Evolutionary conservation across 2,797 vertebrate species (phyloP).

Genomic region (Enteromius afrohamiltoni): DNA sequence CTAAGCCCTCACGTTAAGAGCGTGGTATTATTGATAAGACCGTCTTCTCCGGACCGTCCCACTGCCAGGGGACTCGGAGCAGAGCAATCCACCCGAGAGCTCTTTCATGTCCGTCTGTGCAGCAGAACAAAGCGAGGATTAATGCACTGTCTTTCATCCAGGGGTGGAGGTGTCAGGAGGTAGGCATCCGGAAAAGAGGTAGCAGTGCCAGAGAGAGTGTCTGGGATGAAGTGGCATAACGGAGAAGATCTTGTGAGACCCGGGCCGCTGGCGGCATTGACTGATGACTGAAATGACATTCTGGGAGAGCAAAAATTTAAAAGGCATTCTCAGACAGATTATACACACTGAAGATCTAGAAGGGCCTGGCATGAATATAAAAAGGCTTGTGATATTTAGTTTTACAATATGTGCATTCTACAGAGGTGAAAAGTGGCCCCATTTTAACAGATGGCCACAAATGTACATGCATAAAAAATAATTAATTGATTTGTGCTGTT

Average conservation of each 20-base stretch:
- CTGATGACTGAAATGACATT: slow-evolving; percentile 66
- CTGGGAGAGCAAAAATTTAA: slow-evolving; percentile 60
- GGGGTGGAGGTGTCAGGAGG: slow-evolving; percentile 58
- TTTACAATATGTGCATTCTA: background rate
- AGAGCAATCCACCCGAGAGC: slow-evolving; percentile 82
- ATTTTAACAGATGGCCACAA: background rate
- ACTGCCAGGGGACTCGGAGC: slow-evolving; percentile 72
- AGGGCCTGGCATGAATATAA: slow-evolving; percentile 22
- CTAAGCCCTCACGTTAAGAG: slow-evolving; percentile 84
- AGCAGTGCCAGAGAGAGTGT: slow-evolving; percentile 19
- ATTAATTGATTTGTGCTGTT: background rate
- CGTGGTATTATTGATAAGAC: slow-evolving; percentile 81
- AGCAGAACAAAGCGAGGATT: slow-evolving; percentile 85
- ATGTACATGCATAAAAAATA: background rate
- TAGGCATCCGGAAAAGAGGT: slow-evolving; percentile 59
- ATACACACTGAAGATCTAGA: background rate
- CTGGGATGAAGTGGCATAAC: slow-evolving; percentile 48
- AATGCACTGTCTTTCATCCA: slow-evolving; percentile 77
- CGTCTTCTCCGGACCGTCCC: slow-evolving; percentile 70
- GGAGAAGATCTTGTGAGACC: slow-evolving; percentile 51
- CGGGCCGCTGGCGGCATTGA: slow-evolving; percentile 63
- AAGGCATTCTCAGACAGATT: slow-evolving; percentile 52
- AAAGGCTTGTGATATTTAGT: background rate
- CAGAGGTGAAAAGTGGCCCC: background rate
- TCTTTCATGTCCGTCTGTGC: slow-evolving; percentile 86